Conservation (phyloP, 2,888 invertebrate genomes). For the Antheraea yamamai region DNA sequence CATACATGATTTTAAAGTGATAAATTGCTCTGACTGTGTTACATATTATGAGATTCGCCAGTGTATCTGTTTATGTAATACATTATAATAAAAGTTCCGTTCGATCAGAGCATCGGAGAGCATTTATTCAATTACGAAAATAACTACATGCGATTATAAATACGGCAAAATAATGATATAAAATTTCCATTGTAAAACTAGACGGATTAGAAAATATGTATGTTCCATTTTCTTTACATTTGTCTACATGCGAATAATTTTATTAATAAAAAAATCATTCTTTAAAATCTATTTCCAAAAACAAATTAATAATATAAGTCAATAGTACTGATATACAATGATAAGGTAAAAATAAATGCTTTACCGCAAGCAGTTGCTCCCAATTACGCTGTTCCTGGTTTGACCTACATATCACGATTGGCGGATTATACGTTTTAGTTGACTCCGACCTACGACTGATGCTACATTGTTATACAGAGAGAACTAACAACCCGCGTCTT, state of each 20-base stretch:
- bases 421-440: background rate
- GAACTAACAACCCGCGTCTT: background rate
- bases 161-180: constrained; percentile 3
- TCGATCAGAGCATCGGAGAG: constrained; percentile 42
- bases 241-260: background rate
- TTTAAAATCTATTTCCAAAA: too few species aligned
- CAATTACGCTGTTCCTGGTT: too few species aligned
- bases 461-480: background rate
- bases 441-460: too few species aligned
- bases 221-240: background rate
- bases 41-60: background rate
- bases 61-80: constrained; percentile 31
- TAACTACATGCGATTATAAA: constrained; percentile 40
- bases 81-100: too few species aligned
- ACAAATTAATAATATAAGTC: too few species aligned
- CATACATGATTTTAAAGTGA: background rate
- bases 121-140: constrained; percentile 29
- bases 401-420: too few species aligned
- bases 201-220: background rate
- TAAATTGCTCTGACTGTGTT: background rate
- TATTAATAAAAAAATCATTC: background rate
- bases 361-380: too few species aligned
- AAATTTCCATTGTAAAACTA: background rate
- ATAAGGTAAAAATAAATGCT: too few species aligned
- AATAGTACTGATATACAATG: too few species aligned